These are phyloP conservation scores for Nasonia longicornis DNA, from an alignment of 1,140 invertebrate genomes.

Conservation along the genomic window DNA sequence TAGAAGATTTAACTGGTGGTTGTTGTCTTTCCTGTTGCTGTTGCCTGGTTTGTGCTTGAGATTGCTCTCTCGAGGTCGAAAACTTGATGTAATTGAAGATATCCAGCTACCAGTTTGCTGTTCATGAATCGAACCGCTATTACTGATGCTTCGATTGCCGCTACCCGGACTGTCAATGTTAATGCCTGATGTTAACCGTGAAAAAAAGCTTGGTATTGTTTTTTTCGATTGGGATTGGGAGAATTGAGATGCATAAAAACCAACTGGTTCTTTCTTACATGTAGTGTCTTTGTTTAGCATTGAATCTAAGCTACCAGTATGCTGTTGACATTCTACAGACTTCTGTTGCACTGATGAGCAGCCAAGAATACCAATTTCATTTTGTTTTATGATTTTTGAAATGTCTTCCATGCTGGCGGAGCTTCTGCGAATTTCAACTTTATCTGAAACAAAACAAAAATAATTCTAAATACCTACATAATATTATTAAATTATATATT, in stretches of 20 bases:
- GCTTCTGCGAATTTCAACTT: constrained; percentile 65
- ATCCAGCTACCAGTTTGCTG: constrained; percentile 64
- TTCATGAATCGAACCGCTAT: constrained; percentile 65
- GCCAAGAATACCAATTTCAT: constrained; percentile 56
- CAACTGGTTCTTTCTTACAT: constrained; percentile 53
- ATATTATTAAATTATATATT: background rate
- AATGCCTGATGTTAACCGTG: constrained; percentile 66
- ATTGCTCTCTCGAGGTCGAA: constrained; percentile 55
- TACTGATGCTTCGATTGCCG: constrained; percentile 63
- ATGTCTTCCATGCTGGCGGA: constrained; percentile 68
- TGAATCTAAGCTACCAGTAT: constrained; percentile 65
- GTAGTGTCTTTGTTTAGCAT: constrained; percentile 62
- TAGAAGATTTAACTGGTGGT: no score
- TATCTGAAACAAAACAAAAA: constrained; percentile 48
- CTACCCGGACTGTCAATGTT: constrained; percentile 62
- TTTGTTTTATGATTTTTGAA: constrained; percentile 65
- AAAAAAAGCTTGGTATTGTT: constrained; percentile 60
- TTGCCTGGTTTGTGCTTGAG: background rate
- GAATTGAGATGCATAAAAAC: constrained; percentile 44
- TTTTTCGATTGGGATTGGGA: constrained; percentile 52
- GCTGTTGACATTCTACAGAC: constrained; percentile 59
- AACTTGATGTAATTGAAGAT: constrained; percentile 65
- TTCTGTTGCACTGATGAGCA: constrained; percentile 60
- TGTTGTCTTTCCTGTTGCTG: constrained; percentile 28
- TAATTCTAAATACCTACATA: background rate